phyloP scores from a whole-genome alignment of 1,140 invertebrate species.

The Vanessa atalanta region DNA sequence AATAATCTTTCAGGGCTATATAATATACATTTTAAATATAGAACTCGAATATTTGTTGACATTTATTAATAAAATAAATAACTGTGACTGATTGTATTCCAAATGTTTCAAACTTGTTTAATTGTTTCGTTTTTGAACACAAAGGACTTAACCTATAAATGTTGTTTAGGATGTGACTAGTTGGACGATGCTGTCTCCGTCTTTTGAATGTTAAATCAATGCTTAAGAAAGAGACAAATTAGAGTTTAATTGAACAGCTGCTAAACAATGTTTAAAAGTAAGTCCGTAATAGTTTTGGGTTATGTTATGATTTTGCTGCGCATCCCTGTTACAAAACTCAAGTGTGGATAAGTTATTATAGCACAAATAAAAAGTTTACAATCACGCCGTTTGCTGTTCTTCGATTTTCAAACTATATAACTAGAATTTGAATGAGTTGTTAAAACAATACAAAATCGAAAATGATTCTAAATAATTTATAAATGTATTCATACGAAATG shows the following conservation, averaged over 20 bases:
- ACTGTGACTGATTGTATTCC: not conserved
- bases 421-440: not conserved
- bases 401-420: not conserved
- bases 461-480: slow-evolving; percentile 1
- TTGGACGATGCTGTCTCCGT: too few species aligned
- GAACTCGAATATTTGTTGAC: not conserved
- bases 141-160: too few species aligned
- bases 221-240: too few species aligned
- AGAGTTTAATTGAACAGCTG: too few species aligned
- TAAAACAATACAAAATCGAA: not conserved
- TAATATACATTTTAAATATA: not conserved
- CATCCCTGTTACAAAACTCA: not conserved
- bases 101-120: not conserved
- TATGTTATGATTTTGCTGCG: not conserved
- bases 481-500: not conserved
- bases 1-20: not conserved
- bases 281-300: not conserved
- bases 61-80: not conserved
- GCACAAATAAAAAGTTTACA: slow-evolving; percentile 23
- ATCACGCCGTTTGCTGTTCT: not conserved
- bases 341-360: slow-evolving; percentile 18
- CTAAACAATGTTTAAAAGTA: too few species aligned
- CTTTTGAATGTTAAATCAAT: too few species aligned
- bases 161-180: too few species aligned
- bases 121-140: too few species aligned